A percentile compares a stretch with the other conserved stretches of the same genome.
Conservation (phyloP, 2,797 vertebrate species). For the Tympanoctomys barrerae region DNA sequence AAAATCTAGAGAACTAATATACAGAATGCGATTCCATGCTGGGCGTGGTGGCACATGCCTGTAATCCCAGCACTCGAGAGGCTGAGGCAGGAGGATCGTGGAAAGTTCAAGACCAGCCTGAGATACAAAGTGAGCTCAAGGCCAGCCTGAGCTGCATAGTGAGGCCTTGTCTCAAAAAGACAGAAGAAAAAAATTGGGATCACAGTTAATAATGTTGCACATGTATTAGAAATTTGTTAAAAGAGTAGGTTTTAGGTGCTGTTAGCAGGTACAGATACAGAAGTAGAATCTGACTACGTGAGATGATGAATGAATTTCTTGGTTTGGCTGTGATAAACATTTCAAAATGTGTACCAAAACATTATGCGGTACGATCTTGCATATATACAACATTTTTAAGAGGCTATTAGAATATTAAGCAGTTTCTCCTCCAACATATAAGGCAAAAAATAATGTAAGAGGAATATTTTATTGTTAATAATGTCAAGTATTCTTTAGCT, state of each 20-base stretch:
- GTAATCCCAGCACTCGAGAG: too few species aligned
- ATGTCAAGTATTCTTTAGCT: conserved; percentile 24
- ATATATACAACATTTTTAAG: background rate
- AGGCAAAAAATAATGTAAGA: background rate
- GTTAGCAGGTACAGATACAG: background rate
- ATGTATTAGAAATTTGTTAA: background rate
- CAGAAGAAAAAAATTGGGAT: too few species aligned
- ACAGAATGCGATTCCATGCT: background rate
- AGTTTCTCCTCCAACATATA: background rate
- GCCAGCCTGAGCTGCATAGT: too few species aligned
- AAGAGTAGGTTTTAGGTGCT: background rate
- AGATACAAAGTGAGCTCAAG: too few species aligned
- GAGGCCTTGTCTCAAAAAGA: too few species aligned
- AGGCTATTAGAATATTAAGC: background rate
- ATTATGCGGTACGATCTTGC: background rate
- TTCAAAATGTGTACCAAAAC: background rate
- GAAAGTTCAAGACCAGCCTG: too few species aligned
- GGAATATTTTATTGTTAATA: background rate
- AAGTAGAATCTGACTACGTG: background rate
- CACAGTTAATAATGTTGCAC: background rate
- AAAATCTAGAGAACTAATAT: background rate
- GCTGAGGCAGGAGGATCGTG: too few species aligned
- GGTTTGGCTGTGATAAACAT: background rate
- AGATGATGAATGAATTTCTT: background rate
- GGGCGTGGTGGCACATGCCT: too few species aligned